These are phyloP conservation scores for Phoenicopterus ruber DNA, from an alignment of 2,113 vertebrate species.

Conservation along the genomic window DNA sequence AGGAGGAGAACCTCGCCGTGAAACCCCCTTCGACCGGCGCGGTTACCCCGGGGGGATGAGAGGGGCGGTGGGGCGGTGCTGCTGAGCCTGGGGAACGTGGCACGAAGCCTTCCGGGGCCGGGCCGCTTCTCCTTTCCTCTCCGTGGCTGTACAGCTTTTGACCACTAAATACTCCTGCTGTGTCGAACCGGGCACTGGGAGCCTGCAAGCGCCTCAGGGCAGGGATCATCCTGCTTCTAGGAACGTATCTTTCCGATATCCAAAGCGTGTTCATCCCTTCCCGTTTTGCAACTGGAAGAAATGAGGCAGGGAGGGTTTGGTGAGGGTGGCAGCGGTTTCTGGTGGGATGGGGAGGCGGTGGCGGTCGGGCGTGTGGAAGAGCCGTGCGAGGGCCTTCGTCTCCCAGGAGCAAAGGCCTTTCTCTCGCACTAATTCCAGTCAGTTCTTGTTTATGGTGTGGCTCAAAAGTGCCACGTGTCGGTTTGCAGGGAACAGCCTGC, in stretches of 20 bases:
- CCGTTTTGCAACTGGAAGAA: fast-evolving
- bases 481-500: neutral
- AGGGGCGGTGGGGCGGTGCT: fast-evolving
- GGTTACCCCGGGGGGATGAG: neutral
- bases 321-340: neutral
- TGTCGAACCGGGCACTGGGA: neutral
- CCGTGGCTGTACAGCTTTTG: neutral
- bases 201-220: neutral
- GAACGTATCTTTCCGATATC: fast-evolving
- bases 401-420: neutral
- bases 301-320: neutral
- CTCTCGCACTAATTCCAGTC: fast-evolving
- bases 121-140: neutral
- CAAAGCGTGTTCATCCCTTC: fast-evolving
- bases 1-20: neutral
- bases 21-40: fast-evolving
- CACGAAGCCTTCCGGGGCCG: neutral
- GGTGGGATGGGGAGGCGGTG: neutral
- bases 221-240: neutral
- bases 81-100: neutral
- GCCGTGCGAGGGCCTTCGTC: fast-evolving
- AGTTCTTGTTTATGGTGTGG: neutral
- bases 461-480: neutral
- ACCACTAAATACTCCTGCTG: neutral
- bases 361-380: neutral